Percentiles rank a stretch among this genome's conserved stretches.
These are phyloP conservation scores for Vanacampus margaritifer DNA, from an alignment of 2,113 vertebrate genomes.

Conservation along the genomic window DNA sequence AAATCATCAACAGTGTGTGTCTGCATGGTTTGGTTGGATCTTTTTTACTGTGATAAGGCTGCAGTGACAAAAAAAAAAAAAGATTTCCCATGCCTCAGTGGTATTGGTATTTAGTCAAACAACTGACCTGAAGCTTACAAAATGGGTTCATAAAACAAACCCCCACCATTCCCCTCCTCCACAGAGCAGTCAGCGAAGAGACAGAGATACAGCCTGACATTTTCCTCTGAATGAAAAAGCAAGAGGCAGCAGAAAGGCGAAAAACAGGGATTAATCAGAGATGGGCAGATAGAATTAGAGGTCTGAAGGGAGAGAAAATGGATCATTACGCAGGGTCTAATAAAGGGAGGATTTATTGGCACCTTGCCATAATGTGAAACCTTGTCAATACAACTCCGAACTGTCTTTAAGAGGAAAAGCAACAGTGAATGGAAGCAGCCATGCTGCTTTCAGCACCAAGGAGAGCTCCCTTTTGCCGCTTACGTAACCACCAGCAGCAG, in stretches of 20 bases:
- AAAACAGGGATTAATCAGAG: constrained; percentile 38
- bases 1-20: constrained; percentile 1
- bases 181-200: constrained; percentile 17
- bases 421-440: constrained; percentile 4
- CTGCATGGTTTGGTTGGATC: constrained; percentile 16
- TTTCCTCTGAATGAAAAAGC: constrained; percentile 41
- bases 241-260: constrained; percentile 5
- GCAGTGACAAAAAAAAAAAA: constrained; percentile 26
- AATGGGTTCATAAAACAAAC: constrained; percentile 12
- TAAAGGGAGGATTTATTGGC: constrained; percentile 65
- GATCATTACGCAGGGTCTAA: constrained; percentile 60
- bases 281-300: constrained; percentile 41
- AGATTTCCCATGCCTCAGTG: constrained; percentile 27
- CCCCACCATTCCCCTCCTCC: constrained; percentile 6
- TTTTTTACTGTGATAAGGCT: background rate
- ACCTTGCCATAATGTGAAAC: constrained; percentile 54
- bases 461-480: constrained; percentile 44
- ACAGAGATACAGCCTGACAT: constrained; percentile 56
- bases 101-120: constrained; percentile 58
- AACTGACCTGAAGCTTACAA: constrained; percentile 34
- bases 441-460: constrained; percentile 55
- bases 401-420: constrained; percentile 35
- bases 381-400: constrained; percentile 50
- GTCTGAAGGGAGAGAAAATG: constrained; percentile 33
- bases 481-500: constrained; percentile 23